A percentile compares a stretch with the other conserved stretches of the same genome.
phyloP scores from a whole-genome alignment of 1,140 invertebrate genomes.

The Cydia amplana region DNA sequence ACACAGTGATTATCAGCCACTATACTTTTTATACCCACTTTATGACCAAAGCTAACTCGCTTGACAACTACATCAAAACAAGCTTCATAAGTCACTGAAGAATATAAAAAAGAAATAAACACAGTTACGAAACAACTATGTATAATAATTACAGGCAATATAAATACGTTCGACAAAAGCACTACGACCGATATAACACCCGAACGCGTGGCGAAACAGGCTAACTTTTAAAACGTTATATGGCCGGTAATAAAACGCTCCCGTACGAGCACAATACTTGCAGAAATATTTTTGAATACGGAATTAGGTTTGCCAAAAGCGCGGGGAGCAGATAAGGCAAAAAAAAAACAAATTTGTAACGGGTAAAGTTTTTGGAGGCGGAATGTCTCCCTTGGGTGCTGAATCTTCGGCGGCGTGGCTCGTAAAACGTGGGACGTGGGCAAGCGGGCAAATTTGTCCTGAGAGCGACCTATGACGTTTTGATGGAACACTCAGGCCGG shows the following conservation, averaged over 20 bases:
- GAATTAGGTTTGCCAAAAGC: constrained; percentile 78
- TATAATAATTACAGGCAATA: constrained; percentile 63
- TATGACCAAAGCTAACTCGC: constrained; percentile 5
- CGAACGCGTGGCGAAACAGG: constrained; percentile 64
- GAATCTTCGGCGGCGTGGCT: constrained; percentile 76
- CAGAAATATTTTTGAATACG: constrained; percentile 79
- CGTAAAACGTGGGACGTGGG: constrained; percentile 77
- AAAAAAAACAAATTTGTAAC: constrained; percentile 80
- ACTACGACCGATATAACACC: constrained; percentile 43
- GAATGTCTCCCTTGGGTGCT: constrained; percentile 77
- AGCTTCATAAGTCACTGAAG: constrained; percentile 18
- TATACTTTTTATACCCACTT: constrained; percentile 17
- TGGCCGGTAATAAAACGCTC: constrained; percentile 76
- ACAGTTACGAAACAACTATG: constrained; percentile 67
- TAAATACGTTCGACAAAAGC: constrained; percentile 52
- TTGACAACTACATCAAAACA: constrained; percentile 18
- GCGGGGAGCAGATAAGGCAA: constrained; percentile 77
- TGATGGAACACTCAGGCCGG: constrained; percentile 74
- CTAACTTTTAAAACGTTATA: constrained; percentile 79
- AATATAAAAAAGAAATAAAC: constrained; percentile 37
- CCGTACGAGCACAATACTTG: constrained; percentile 76
- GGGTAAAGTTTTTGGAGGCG: constrained; percentile 79
- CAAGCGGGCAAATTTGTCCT: constrained; percentile 77
- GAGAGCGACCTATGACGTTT: constrained; percentile 78
- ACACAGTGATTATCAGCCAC: constrained; percentile 10